phyloP scores from a whole-genome alignment of 1,140 invertebrate genomes.

The Nasonia longicornis region DNA sequence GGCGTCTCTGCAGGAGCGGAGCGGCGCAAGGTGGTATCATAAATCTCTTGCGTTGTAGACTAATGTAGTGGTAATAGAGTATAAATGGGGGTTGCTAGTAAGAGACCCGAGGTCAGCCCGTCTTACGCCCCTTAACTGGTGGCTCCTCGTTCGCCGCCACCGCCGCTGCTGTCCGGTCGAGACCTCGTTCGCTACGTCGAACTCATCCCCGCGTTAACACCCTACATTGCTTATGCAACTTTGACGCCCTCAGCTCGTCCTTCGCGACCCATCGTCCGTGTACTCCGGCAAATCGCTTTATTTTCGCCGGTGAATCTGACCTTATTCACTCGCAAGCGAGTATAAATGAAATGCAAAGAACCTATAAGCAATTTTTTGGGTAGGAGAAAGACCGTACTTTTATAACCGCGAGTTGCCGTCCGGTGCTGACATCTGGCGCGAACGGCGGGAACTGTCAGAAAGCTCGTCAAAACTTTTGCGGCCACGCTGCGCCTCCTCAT shows the following conservation, averaged over 20 bases:
- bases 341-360: conserved; percentile 7
- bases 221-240: neutral
- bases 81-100: conserved; percentile 66
- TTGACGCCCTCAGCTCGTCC: neutral
- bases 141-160: conserved; percentile 6
- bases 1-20: conserved; percentile 23
- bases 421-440: conserved; percentile 54
- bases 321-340: neutral
- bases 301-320: neutral
- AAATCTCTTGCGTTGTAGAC: conserved; percentile 65
- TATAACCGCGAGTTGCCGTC: conserved; percentile 24
- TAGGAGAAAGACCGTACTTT: neutral
- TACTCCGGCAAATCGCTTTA: neutral
- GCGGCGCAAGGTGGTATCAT: conserved; percentile 57
- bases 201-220: neutral
- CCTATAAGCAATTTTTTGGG: neutral
- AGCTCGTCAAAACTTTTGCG: conserved; percentile 50
- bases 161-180: neutral
- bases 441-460: conserved; percentile 36
- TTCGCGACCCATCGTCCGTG: neutral
- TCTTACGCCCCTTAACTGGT: conserved; percentile 68
- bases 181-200: neutral
- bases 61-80: conserved; percentile 71
- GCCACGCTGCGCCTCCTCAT: neutral
- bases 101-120: conserved; percentile 63